Base-by-base conservation (phyloP, 2,888 invertebrate species). In the Tanypteryx hageni region DNA sequence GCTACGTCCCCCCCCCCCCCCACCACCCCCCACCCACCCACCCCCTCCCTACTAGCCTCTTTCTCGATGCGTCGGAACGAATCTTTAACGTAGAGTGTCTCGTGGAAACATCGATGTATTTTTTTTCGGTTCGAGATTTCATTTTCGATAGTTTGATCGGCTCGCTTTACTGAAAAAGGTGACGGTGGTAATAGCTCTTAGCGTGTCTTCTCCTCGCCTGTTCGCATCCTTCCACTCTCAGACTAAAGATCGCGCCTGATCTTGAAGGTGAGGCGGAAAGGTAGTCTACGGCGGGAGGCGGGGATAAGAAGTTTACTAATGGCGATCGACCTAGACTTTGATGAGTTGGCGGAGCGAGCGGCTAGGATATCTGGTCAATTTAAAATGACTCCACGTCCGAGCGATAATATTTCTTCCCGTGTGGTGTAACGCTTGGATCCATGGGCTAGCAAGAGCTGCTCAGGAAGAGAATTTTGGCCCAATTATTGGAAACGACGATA, bases 131-230 rank as follows among this genome's bases (percentile, higher is more conserved):
- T 3, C n/a, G 31, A 89, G 89, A 68, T 64, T 89, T 58, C 89
- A 44, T 18, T 18, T 89, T 68, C 64, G 89, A 89, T 89, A 89
- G 56, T 10, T 68, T 10, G 68, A 89, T 44, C 64, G 64, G 58
- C 8, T 31, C 22, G 64, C n/a, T 18, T 76, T 76, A 58, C 22
- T 16, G 82, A 82, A 44, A 86, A 31, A 86, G 86, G 64, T 61
- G 89, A 61, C 31, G 61, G 59, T 64, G 59, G 44, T 64, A 44
- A 64, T 89, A 44, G 89, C n/a, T 89, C 89, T 89, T 64, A 22
- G 68, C 68, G 68, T 68, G 68, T 68, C 68, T 68, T 68, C 68
- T 18, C 89, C 58, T 59, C 27, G 16, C 56, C n/a, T 57, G 16
- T 83, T 56, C 83, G n/a, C n/a, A n/a, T n/a, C n/a, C n/a, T n/a